These are phyloP conservation scores for Tribolium freemani DNA, from an alignment of 2,888 invertebrate species.

Conservation along the genomic window DNA sequence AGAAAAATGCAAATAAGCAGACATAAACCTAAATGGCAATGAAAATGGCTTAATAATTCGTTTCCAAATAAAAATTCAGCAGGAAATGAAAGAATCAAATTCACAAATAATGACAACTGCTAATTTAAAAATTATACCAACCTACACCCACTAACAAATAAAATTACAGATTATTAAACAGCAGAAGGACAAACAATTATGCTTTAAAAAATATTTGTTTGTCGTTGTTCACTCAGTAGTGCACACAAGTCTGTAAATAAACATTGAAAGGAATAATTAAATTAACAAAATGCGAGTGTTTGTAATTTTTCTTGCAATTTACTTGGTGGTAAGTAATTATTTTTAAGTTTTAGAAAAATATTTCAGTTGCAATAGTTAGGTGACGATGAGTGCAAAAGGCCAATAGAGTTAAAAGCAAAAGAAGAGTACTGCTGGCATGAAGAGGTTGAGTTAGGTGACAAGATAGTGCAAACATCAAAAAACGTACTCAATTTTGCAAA, in stretches of 20 bases:
- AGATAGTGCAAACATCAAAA: constrained; percentile 57
- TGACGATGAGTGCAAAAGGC: constrained; percentile 53
- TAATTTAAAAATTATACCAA: constrained; percentile 16
- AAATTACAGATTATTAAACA: constrained; percentile 15
- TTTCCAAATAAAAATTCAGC: no score
- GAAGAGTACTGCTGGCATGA: constrained; percentile 58
- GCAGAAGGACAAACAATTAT: constrained; percentile 2
- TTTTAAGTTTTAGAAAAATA: neutral
- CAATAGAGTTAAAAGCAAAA: constrained; percentile 52
- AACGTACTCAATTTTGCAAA: constrained; percentile 61
- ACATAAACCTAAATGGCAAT: no score
- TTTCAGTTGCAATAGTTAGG: constrained; percentile 26
- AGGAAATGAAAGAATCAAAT: neutral
- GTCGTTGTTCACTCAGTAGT: no score
- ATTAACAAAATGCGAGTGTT: no score
- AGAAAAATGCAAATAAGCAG: no score
- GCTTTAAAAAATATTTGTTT: constrained; percentile 2
- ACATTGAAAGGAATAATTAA: no score
- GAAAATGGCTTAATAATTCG: no score
- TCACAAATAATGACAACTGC: neutral
- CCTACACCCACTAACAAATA: constrained; percentile 6
- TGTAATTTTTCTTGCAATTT: neutral
- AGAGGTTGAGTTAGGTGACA: constrained; percentile 57
- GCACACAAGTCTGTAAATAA: no score
- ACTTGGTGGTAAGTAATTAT: constrained; percentile 7